Conservation (phyloP, 1,140 invertebrate species). For the Hydropsyche tenuis region DNA sequence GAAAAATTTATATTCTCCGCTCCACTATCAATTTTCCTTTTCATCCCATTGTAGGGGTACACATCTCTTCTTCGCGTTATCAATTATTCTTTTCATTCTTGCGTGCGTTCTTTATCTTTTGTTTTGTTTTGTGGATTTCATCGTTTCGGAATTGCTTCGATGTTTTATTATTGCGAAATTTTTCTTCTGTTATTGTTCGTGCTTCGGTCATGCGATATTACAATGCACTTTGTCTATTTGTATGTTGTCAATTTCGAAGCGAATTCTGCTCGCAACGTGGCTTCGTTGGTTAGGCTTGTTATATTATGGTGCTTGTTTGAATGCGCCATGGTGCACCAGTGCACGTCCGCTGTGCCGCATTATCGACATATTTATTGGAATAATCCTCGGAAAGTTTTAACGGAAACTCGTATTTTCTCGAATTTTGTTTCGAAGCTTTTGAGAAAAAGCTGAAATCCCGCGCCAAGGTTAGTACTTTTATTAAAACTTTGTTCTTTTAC, state of each 20-base stretch:
- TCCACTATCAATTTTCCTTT: conserved; percentile 3
- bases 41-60: neutral
- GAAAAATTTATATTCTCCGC: conserved; percentile 15
- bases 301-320: neutral
- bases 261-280: neutral
- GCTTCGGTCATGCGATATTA: neutral
- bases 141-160: too few species aligned
- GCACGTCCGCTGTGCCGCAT: too few species aligned
- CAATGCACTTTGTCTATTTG: conserved; percentile 3
- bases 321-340: neutral
- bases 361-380: too few species aligned
- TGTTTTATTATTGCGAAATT: too few species aligned
- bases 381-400: too few species aligned
- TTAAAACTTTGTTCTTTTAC: too few species aligned
- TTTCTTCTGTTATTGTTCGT: neutral
- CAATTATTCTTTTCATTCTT: neutral
- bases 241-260: neutral
- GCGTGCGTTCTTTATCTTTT: neutral
- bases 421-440: too few species aligned
- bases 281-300: neutral
- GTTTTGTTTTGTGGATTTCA: neutral
- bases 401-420: too few species aligned
- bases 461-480: too few species aligned
- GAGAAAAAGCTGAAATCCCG: too few species aligned
- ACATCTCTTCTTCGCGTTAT: too few species aligned